Evolutionary conservation across 2,888 invertebrate genomes (phyloP).

Genomic region (Serripes groenlandicus): DNA sequence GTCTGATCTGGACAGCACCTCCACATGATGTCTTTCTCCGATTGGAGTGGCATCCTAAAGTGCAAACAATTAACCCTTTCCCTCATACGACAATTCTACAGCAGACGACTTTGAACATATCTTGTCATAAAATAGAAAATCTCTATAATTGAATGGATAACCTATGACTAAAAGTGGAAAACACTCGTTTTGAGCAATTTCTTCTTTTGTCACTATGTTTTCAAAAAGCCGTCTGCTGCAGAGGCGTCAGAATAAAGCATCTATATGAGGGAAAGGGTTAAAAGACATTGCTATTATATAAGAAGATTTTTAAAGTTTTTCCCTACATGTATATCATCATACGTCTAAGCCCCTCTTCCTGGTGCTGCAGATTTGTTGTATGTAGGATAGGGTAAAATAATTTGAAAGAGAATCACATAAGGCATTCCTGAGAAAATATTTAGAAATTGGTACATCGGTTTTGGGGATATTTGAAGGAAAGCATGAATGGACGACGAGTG

Average conservation of each 20-base stretch:
- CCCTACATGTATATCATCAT: not conserved
- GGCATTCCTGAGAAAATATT: not conserved
- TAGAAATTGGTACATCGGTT: not conserved
- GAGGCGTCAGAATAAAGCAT: not conserved
- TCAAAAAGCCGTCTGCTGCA: not conserved
- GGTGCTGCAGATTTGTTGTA: not conserved
- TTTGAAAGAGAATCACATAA: not conserved
- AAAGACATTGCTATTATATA: not conserved
- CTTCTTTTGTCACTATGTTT: not conserved
- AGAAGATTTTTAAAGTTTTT: not conserved
- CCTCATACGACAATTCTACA: no score
- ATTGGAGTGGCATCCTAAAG: no score
- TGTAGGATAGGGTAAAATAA: not conserved
- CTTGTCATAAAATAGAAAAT: no score
- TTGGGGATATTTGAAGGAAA: not conserved
- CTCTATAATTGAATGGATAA: no score
- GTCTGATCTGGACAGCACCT: no score
- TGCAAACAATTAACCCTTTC: no score
- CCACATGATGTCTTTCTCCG: no score
- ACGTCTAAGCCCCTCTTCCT: not conserved
- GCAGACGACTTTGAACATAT: no score
- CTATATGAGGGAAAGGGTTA: not conserved
- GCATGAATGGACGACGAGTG: not conserved
- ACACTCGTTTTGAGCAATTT: not conserved
- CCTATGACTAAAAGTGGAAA: not conserved